Percentiles rank a stretch among this genome's conserved stretches.
Evolutionary conservation across 92 coral and sea anemone genomes (phyloP).

Genomic region (Bergia sp.): DNA sequence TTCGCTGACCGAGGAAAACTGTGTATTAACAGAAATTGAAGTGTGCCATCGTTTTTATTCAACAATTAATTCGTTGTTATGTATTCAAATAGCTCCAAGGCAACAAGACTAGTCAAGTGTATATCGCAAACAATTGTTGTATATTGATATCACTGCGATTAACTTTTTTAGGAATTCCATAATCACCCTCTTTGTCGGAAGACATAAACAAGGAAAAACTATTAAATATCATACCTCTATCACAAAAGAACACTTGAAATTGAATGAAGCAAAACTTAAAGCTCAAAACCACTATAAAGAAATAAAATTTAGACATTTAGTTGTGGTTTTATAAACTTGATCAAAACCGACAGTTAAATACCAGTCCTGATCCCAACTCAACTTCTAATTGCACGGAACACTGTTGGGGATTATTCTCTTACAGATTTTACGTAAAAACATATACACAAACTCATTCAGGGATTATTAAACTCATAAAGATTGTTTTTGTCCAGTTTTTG

Average conservation of each 20-base stretch:
- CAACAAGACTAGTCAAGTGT: slow-evolving; percentile 5
- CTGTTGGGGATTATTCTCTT: background rate
- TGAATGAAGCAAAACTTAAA: background rate
- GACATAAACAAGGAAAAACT: slow-evolving; percentile 16
- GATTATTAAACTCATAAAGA: slow-evolving; percentile 23
- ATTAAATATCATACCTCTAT: background rate
- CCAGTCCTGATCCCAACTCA: background rate
- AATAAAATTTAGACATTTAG: background rate
- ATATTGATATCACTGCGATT: slow-evolving; percentile 9
- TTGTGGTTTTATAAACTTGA: background rate
- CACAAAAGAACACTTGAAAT: background rate
- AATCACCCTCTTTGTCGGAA: slow-evolving; percentile 34
- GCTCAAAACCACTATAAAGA: background rate
- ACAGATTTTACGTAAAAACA: slow-evolving; percentile 15
- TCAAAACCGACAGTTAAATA: background rate
- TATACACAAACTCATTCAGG: slow-evolving; percentile 13
- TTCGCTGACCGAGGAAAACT: background rate
- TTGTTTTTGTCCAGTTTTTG: slow-evolving; percentile 20
- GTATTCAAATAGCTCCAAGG: background rate
- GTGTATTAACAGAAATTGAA: background rate
- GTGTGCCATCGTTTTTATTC: slow-evolving; percentile 3
- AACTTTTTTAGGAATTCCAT: slow-evolving; percentile 17
- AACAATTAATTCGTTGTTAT: background rate
- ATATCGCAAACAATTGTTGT: slow-evolving; percentile 16
- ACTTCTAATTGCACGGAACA: background rate